Evolutionary conservation across 2,113 vertebrate species (phyloP).

Genomic region (Heteronetta atricapilla): DNA sequence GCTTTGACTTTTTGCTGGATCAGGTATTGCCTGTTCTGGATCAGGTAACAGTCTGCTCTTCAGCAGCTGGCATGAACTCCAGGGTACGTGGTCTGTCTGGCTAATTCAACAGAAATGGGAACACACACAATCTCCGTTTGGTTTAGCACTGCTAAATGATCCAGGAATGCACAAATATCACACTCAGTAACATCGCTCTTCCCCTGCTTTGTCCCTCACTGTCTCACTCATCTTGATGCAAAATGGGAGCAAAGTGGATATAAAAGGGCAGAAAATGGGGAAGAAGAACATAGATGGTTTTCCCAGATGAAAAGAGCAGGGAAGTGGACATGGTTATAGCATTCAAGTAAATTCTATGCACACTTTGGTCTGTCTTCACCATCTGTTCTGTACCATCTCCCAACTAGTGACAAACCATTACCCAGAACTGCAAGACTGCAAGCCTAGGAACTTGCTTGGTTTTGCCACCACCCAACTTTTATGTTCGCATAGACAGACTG

Average conservation of each 20-base stretch:
- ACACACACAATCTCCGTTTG: background rate
- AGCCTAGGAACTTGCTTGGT: background rate
- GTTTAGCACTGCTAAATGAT: background rate
- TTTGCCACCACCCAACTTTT: background rate
- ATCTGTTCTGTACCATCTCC: too few species aligned
- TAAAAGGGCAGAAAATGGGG: background rate
- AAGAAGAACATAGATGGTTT: background rate
- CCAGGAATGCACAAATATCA: background rate
- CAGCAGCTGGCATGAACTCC: background rate
- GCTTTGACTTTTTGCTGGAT: conserved; percentile 1
- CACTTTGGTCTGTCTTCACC: too few species aligned
- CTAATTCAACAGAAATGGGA: background rate
- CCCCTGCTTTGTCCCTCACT: background rate
- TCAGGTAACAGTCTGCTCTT: background rate
- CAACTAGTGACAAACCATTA: background rate
- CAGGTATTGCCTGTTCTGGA: background rate
- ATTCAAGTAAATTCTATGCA: background rate
- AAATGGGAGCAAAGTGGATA: background rate
- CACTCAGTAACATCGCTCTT: background rate
- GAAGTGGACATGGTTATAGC: background rate
- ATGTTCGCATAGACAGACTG: background rate
- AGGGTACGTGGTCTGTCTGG: background rate
- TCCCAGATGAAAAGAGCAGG: background rate
- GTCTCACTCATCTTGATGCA: background rate
- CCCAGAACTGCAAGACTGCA: background rate